Evolutionary conservation across 2,797 vertebrate genomes (phyloP), one percentile per base, ranked within the genome.

Genomic region (Nyctalus aviator): DNA sequence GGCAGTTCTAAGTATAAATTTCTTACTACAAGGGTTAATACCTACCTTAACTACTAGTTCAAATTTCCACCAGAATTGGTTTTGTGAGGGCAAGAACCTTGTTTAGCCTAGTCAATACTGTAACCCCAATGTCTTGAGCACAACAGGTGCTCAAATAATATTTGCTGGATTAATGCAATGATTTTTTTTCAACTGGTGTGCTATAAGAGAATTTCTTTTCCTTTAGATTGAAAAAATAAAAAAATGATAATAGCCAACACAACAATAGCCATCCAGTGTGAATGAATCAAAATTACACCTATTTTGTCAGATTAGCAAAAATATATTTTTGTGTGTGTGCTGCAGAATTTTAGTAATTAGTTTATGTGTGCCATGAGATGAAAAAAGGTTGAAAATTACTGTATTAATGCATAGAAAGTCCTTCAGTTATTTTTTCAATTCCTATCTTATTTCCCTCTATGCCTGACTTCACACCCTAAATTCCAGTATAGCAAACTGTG

Each of bases 371-470:
- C 59, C 59, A 62, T 14, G 59, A 30, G 27, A 62, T 62, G 59
- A 30, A 62, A 59, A 62, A 62, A 62, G 59, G 27, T 62, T 62
- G 59, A 62, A 30, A 62, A 62, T 30, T 30, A 13, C n/a, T 68
- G 12, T 23, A 35, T 53, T 35, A 53, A 72, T 18, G 20, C 14
- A 69, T 7, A 75, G 73, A 62, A 89, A 71, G 81, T 15, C 55
- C 69, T 76, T 50, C 44, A 76, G 30, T 73, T 64, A 66, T 87
- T 59, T 90, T 89, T 90, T 78, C 41, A 93, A 83, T 37, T 93
- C 71, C 44, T 46, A 41, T 73, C 48, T 92, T n/a, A 94, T 79
- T 94, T 93, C 59, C 72, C 15, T 68, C 48, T 7, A 59, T 59
- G 30, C 12, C 23, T 44, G 37, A 87, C 41, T 85, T 89, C n/a